These are phyloP conservation scores for Lycaena phlaeas DNA, from an alignment of 2,888 invertebrate species.

Conservation along the genomic window DNA sequence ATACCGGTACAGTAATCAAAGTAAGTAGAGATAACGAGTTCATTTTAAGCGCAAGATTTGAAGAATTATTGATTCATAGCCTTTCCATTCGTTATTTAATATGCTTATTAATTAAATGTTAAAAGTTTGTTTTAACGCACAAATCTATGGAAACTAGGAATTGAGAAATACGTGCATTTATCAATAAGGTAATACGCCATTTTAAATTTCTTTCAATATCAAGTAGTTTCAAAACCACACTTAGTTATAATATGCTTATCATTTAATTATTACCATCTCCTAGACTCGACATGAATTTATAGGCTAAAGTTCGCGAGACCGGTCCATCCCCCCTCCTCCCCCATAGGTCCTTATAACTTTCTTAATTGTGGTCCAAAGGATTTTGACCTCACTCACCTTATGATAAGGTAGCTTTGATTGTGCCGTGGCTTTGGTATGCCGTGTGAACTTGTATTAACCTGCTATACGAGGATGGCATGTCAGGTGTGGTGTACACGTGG, in stretches of 20 bases:
- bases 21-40: too few species aligned
- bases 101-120: too few species aligned
- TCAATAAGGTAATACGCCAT: too few species aligned
- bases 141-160: neutral
- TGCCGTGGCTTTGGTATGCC: conserved; percentile 68
- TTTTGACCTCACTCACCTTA: conserved; percentile 51
- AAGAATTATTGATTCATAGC: too few species aligned
- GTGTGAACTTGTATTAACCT: conserved; percentile 69
- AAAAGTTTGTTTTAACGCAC: too few species aligned
- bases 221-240: too few species aligned
- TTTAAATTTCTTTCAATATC: too few species aligned
- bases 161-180: too few species aligned
- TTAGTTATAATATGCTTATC: too few species aligned
- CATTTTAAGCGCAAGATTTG: too few species aligned
- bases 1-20: too few species aligned
- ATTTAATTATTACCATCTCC: conserved; percentile 27
- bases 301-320: conserved; percentile 74
- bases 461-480: conserved; percentile 47
- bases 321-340: conserved; percentile 53
- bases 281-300: conserved; percentile 71
- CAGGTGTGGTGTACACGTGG: conserved; percentile 36
- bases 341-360: conserved; percentile 50
- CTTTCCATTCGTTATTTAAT: too few species aligned
- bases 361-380: conserved; percentile 63
- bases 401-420: conserved; percentile 45